phyloP scores from a whole-genome alignment of 2,888 invertebrate genomes.

The Harpalus rufipes region DNA sequence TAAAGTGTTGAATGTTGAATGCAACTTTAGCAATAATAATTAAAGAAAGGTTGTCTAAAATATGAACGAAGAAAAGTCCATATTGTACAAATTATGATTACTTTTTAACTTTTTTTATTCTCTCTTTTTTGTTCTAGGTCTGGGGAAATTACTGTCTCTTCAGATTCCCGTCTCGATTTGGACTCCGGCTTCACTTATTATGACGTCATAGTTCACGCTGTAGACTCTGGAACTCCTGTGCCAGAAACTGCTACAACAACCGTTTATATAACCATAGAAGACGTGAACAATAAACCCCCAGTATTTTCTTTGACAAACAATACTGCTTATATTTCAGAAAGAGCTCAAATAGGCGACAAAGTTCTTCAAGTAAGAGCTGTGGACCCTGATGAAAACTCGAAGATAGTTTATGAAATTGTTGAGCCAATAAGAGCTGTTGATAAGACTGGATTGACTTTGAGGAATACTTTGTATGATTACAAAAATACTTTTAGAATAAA shows the following conservation, averaged over 20 bases:
- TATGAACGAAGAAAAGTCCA: too few relatives aligned
- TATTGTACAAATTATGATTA: too few relatives aligned
- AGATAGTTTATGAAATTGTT: conserved; percentile 84
- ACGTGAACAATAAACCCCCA: conserved; percentile 91
- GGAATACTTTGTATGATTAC: conserved; percentile 82
- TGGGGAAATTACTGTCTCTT: conserved; percentile 85
- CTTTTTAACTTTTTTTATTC: too few relatives aligned
- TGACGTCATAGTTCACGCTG: conserved; percentile 86
- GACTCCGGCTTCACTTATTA: conserved; percentile 84
- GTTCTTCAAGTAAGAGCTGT: conserved; percentile 84
- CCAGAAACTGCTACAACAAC: conserved; percentile 89
- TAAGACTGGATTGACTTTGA: conserved; percentile 86
- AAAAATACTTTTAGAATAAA: conserved; percentile 86
- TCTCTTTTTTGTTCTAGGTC: conserved; percentile 77
- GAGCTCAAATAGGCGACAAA: conserved; percentile 81
- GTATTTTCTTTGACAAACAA: conserved; percentile 83
- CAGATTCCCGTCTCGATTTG: conserved; percentile 85
- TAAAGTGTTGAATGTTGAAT: too few relatives aligned
- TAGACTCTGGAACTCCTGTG: conserved; percentile 86
- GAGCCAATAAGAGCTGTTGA: conserved; percentile 86
- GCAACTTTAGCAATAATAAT: too few relatives aligned
- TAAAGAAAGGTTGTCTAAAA: too few relatives aligned
- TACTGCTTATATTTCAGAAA: conserved; percentile 84
- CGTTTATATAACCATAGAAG: conserved; percentile 85
- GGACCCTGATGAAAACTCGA: conserved; percentile 85